Conservation (phyloP, 2,797 vertebrate genomes). For the Cryptoblepharus egeriae region DNA sequence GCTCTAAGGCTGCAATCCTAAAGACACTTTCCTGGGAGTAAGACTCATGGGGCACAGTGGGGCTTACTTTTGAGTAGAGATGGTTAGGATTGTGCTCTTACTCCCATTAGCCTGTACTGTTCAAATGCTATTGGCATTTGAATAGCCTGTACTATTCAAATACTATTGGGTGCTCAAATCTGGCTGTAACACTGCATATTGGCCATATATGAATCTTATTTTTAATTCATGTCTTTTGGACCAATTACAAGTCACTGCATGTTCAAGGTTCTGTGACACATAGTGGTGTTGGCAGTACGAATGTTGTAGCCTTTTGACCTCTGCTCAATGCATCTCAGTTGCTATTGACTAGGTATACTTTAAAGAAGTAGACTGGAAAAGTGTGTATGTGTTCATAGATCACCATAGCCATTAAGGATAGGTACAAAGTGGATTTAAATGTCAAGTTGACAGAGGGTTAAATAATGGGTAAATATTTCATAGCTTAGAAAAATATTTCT, state of each 20-base stretch:
- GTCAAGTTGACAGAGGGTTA: no score
- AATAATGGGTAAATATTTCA: background rate
- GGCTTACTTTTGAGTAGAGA: no score
- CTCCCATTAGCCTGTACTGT: no score
- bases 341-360: background rate
- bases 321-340: background rate
- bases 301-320: background rate
- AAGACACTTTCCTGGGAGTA: no score
- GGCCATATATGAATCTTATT: background rate
- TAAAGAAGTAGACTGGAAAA: background rate
- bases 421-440: background rate
- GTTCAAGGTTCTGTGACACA: background rate
- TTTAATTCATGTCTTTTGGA: background rate
- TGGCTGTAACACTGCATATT: background rate
- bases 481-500: background rate
- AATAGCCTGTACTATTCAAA: background rate
- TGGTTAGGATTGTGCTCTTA: no score
- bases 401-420: background rate
- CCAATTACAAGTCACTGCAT: background rate
- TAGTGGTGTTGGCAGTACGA: background rate
- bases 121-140: no score
- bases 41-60: no score
- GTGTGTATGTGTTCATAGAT: conserved; percentile 3
- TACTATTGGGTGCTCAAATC: background rate
- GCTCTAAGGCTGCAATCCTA: no score